Base-by-base conservation (phyloP, 1,140 invertebrate species). In the Pseudomyrmex concolor region DNA sequence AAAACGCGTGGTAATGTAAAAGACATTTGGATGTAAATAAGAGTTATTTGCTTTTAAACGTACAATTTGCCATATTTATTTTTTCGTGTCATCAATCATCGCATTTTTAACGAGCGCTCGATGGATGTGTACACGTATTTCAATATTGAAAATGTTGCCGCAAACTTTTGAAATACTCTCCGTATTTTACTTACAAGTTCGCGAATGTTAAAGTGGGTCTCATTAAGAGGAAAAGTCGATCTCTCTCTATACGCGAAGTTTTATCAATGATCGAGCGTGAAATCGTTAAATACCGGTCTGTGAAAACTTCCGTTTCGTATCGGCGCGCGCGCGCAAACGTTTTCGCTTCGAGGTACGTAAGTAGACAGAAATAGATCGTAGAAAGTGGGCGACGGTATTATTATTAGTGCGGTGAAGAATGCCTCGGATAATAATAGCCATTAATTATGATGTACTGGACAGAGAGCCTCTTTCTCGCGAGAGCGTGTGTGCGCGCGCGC, bases 391-490 rank as follows among this genome's bases (percentile, higher is more conserved):
- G 81, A 82, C 59, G 70, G 17, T 64, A 62, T 82, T 82, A 82
- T 82, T 82, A 82, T 82, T 74, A 82, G 78, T 51, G 48, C 71
- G 43, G 57, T 17, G 62, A 83, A 76, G 71, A 83, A 83, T 83
- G 81, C 17, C 59, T n/a, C 54, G 72, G 81, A 77, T 83, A 83
- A 83, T 83, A 83, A 82, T 82, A 82, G 78, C 78, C 70, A 74
- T 82, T 82, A 82, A 83, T 83, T 83, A 77, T 76, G 72, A 74
- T 76, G 50, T 66, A 66, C 62, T 51, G 72, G 73, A 64, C 59
- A 63, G 34, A 34, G 34, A 34, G 34, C 63, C 54, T 70, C 43
- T 71, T 45, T 22, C 64, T 15, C 50, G 50, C 22, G 66, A 43
- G 64, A 19, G 55, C 77, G 55, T 34, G 54, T 43, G 22, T 10